phyloP scores from a whole-genome alignment of 2,797 vertebrate genomes.

The Catharus ustulatus region DNA sequence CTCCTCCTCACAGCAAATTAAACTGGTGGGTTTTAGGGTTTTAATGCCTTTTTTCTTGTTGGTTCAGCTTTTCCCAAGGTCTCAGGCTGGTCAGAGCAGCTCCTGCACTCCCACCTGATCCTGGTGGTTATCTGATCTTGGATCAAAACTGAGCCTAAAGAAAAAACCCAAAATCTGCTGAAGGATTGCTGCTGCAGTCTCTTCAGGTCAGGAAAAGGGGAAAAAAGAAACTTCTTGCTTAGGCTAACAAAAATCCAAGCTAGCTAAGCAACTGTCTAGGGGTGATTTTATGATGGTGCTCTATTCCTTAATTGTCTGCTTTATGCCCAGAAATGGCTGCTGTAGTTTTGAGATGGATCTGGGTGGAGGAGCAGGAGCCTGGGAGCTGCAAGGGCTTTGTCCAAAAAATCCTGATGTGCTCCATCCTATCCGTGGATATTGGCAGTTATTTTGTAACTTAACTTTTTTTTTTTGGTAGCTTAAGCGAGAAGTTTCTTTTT shows the following conservation, averaged over 20 bases:
- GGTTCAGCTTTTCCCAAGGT: background rate
- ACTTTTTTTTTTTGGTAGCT: background rate
- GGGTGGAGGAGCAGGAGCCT: background rate
- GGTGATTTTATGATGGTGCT: background rate
- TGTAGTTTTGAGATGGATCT: background rate
- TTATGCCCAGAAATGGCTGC: background rate
- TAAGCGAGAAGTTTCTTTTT: background rate
- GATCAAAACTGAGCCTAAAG: background rate
- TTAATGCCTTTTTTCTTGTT: background rate
- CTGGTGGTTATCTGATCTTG: background rate
- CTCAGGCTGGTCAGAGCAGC: fast-evolving
- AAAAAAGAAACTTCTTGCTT: background rate
- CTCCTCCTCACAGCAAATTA: background rate
- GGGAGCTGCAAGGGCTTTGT: background rate
- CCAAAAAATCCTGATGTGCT: too few relatives aligned
- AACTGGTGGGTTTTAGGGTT: background rate
- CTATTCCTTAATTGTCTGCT: too few relatives aligned
- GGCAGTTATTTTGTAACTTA: background rate
- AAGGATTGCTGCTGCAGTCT: background rate
- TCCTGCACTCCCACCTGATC: background rate
- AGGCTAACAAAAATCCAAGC: background rate
- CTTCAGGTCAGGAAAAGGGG: background rate
- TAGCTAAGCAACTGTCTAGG: background rate
- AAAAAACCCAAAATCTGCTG: fast-evolving
- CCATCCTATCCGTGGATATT: background rate